Evolutionary conservation across 1,140 invertebrate genomes (phyloP).

Genomic region (Drusus annulatus): DNA sequence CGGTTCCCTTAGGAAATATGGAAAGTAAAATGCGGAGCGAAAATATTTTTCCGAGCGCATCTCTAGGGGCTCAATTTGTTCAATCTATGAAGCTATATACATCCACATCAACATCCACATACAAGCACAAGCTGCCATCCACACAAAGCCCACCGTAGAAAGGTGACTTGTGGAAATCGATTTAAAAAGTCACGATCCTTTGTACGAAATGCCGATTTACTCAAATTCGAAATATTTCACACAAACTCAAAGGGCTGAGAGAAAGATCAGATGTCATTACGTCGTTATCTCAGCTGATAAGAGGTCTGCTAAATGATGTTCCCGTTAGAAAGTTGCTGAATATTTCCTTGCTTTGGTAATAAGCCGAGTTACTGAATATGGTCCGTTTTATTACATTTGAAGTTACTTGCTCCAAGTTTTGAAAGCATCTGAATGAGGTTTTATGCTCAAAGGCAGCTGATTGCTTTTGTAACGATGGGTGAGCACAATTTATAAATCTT

Average conservation of each 20-base stretch:
- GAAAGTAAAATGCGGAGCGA: conserved; percentile 28
- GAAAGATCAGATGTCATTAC: not conserved
- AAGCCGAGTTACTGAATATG: conserved; percentile 8
- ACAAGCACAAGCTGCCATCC: not conserved
- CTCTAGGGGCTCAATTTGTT: conserved; percentile 43
- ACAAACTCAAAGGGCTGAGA: not conserved
- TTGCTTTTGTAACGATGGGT: conserved; percentile 48
- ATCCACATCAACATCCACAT: no score
- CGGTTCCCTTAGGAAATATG: conserved; percentile 30
- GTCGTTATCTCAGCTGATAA: not conserved
- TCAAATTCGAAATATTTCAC: not conserved
- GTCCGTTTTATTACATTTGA: not conserved
- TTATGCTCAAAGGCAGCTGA: conserved; percentile 46
- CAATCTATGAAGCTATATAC: conserved; percentile 40
- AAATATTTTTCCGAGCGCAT: conserved; percentile 42
- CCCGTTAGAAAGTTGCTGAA: not conserved
- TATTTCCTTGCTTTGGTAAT: not conserved
- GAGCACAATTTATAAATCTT: conserved; percentile 36
- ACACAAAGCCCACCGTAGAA: not conserved
- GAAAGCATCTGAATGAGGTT: conserved; percentile 38
- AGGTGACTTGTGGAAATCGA: not conserved
- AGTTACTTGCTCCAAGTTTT: conserved; percentile 11
- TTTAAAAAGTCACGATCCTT: not conserved
- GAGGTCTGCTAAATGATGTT: not conserved
- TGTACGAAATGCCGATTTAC: not conserved